phyloP scores from a whole-genome alignment of 2,113 vertebrate genomes.

The Asarcornis scutulata region DNA sequence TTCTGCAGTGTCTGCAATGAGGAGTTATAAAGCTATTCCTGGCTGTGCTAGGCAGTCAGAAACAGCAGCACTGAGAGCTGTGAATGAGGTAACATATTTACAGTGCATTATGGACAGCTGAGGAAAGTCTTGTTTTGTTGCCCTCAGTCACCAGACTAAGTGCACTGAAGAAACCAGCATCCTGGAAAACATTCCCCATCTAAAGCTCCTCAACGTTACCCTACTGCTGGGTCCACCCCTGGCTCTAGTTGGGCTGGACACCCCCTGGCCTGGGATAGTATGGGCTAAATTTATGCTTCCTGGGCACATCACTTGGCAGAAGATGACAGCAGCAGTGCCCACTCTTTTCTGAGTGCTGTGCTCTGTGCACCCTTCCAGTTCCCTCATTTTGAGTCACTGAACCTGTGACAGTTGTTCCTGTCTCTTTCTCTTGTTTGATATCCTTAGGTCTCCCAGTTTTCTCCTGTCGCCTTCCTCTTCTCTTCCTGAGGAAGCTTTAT shows the following conservation, averaged over 20 bases:
- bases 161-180: not conserved
- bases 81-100: not conserved
- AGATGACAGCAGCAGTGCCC: not conserved
- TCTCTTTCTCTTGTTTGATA: not conserved
- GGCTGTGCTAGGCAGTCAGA: not conserved
- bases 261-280: not conserved
- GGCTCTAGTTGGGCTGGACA: not conserved
- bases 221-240: not conserved
- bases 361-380: not conserved
- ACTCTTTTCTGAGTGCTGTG: not conserved
- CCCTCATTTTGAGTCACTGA: not conserved
- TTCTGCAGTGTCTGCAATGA: not conserved
- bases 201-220: not conserved
- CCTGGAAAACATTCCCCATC: not conserved
- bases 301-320: not conserved
- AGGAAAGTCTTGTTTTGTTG: not conserved
- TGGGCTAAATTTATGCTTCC: not conserved
- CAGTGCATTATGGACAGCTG: not conserved
- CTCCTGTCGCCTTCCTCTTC: not conserved
- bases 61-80: not conserved
- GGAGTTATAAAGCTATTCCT: not conserved
- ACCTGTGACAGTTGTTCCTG: not conserved
- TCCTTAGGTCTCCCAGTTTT: not conserved
- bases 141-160: not conserved
- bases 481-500: not conserved